phyloP scores from a whole-genome alignment of 2,888 invertebrate genomes.

The Acanthacorydalis orientalis region DNA sequence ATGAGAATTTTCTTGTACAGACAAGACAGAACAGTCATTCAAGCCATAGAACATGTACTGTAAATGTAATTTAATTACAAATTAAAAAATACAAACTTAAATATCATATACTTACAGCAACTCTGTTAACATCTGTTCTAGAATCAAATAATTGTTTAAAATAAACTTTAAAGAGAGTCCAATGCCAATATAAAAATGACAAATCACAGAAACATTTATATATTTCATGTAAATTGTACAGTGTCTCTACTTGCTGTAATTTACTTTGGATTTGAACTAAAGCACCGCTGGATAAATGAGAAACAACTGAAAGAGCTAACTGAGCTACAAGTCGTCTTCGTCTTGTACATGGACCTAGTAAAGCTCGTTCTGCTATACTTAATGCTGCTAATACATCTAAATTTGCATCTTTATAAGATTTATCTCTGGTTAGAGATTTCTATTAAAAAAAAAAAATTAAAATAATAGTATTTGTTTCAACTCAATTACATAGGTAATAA shows the following conservation, averaged over 20 bases:
- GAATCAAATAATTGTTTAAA: slow-evolving; percentile 53
- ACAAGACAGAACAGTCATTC: slow-evolving; percentile 16
- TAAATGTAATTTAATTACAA: slow-evolving; percentile 2
- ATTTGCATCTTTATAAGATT: slow-evolving; percentile 45
- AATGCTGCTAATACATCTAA: slow-evolving; percentile 57
- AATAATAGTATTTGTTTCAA: slow-evolving; percentile 7
- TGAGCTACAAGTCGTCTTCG: slow-evolving; percentile 22
- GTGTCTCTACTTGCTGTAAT: slow-evolving; percentile 44
- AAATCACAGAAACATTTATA: slow-evolving; percentile 50
- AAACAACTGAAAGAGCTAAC: slow-evolving; percentile 31
- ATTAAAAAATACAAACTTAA: background rate
- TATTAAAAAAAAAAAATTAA: slow-evolving; percentile 19
- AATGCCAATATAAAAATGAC: slow-evolving; percentile 68
- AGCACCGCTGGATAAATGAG: slow-evolving; percentile 43
- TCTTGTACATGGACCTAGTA: slow-evolving; percentile 35
- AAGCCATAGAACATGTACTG: slow-evolving; percentile 22
- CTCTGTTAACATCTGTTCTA: slow-evolving; percentile 44
- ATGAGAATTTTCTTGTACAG: slow-evolving; percentile 17
- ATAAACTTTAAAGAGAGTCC: slow-evolving; percentile 57
- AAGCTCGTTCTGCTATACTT: slow-evolving; percentile 50
- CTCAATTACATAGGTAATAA: slow-evolving; percentile 17
- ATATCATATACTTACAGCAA: slow-evolving; percentile 28
- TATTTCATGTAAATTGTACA: slow-evolving; percentile 39
- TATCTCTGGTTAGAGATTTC: slow-evolving; percentile 39
- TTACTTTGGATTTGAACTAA: slow-evolving; percentile 39